These are phyloP conservation scores for Caenorhabditis latens DNA, from an alignment of 1,140 invertebrate species.

Conservation along the genomic window DNA sequence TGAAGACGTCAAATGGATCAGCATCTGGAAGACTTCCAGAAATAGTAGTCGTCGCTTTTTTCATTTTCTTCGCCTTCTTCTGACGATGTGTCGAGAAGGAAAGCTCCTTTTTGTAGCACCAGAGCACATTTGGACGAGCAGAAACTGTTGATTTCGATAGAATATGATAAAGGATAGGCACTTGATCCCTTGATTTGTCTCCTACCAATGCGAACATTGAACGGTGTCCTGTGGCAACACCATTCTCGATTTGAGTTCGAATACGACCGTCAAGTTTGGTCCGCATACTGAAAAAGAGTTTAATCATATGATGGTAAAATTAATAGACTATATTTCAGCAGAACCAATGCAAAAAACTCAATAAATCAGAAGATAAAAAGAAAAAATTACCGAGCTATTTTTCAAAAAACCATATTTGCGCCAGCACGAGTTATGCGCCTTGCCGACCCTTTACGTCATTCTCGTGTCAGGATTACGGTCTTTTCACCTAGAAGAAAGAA, in stretches of 20 bases:
- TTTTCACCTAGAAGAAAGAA: background rate
- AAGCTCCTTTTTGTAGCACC: slow-evolving; percentile 98
- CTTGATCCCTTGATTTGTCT: slow-evolving; percentile 94
- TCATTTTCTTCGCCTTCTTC: slow-evolving; percentile 89
- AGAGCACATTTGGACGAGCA: slow-evolving; percentile 89
- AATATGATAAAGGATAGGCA: slow-evolving; percentile 97
- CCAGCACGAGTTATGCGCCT: background rate
- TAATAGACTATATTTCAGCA: background rate
- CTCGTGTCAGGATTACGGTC: slow-evolving; percentile 13
- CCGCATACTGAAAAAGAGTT: slow-evolving; percentile 69
- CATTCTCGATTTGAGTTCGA: slow-evolving; percentile 95
- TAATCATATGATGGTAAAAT: too few species aligned
- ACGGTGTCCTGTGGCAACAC: slow-evolving; percentile 87
- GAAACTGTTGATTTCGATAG: slow-evolving; percentile 92
- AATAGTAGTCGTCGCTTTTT: slow-evolving; percentile 90
- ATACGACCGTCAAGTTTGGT: slow-evolving; percentile 98
- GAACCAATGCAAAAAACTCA: too few species aligned
- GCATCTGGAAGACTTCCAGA: slow-evolving; percentile 82
- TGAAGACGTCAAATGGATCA: slow-evolving; percentile 95
- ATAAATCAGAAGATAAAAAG: background rate
- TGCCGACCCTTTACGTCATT: background rate
- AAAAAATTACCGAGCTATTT: too few species aligned
- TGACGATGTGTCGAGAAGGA: slow-evolving; percentile 93
- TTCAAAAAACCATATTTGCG: background rate
- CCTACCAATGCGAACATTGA: slow-evolving; percentile 95